Conservation (phyloP, 2,888 invertebrate genomes). For the Trichopoda pennipes region DNA sequence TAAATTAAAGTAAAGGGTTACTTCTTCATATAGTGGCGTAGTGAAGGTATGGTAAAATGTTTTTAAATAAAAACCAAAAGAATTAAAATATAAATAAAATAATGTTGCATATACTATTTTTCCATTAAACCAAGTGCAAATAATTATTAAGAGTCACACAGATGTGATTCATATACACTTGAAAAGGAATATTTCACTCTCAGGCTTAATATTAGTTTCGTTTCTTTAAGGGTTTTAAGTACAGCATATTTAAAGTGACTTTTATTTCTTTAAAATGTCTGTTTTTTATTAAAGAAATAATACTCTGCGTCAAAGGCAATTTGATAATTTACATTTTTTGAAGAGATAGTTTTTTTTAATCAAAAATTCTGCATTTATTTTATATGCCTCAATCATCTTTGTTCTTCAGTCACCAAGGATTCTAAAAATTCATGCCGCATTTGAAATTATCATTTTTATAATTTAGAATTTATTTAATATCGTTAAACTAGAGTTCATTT, state of each 20-base stretch:
- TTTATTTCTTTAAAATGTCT: too few relatives aligned
- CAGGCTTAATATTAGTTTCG: neutral
- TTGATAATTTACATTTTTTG: too few relatives aligned
- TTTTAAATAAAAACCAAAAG: constrained; percentile 20
- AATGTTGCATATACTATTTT: neutral
- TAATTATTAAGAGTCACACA: constrained; percentile 48
- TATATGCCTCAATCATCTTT: too few relatives aligned
- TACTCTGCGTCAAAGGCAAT: too few relatives aligned
- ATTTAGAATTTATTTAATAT: too few relatives aligned
- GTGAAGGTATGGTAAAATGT: constrained; percentile 39
- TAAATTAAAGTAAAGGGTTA: neutral
- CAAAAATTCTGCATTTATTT: too few relatives aligned
- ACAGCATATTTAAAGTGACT: neutral
- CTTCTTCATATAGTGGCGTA: constrained; percentile 4
- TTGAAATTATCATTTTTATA: too few relatives aligned
- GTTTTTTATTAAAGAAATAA: too few relatives aligned
- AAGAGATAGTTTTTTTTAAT: too few relatives aligned
- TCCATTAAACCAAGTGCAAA: constrained; percentile 8
- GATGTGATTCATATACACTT: constrained; percentile 42
- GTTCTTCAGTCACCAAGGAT: too few relatives aligned
- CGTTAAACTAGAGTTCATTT: too few relatives aligned
- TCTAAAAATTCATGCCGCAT: too few relatives aligned
- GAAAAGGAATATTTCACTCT: neutral
- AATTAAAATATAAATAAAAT: constrained; percentile 11
- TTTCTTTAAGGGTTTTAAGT: neutral